These are phyloP conservation scores for Synanceia verrucosa DNA, from an alignment of 2,797 vertebrate genomes.

Conservation along the genomic window DNA sequence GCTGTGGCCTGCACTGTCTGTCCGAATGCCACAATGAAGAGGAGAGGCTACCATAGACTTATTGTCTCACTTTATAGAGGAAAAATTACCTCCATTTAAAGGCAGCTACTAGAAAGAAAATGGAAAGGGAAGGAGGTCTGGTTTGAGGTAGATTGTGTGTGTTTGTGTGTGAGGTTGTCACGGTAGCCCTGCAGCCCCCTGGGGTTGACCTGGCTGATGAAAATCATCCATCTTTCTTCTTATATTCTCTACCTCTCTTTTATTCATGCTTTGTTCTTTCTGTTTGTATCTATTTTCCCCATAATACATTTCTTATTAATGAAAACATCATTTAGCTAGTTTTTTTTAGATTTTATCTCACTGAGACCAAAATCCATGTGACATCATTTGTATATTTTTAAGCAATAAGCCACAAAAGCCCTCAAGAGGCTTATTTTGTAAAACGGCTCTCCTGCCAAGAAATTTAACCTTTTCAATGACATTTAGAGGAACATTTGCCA, in stretches of 20 bases:
- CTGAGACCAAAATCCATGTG: neutral
- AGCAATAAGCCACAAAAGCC: neutral
- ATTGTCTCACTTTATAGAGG: constrained; percentile 14
- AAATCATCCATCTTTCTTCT: constrained; percentile 39
- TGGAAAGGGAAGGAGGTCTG: neutral
- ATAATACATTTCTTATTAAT: neutral
- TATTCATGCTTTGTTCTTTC: constrained; percentile 8
- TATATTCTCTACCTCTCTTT: constrained; percentile 9
- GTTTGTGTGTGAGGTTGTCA: constrained; percentile 25
- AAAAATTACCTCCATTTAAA: constrained; percentile 9
- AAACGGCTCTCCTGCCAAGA: no score
- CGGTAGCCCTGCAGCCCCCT: constrained; percentile 12
- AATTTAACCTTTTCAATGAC: no score
- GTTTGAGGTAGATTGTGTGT: neutral
- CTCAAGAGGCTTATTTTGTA: no score
- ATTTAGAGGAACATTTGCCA: no score
- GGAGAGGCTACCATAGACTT: constrained; percentile 6
- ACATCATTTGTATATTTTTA: neutral
- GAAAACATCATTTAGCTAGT: neutral
- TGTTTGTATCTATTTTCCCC: neutral
- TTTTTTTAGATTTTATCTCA: constrained; percentile 4
- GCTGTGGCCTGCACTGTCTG: constrained; percentile 15
- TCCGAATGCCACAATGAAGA: constrained; percentile 27
- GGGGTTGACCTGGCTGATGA: constrained; percentile 43
- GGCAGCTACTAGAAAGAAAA: constrained; percentile 14